These are phyloP conservation scores for Marcusenius ussheri DNA, from an alignment of 2,113 vertebrate genomes.

Conservation along the genomic window DNA sequence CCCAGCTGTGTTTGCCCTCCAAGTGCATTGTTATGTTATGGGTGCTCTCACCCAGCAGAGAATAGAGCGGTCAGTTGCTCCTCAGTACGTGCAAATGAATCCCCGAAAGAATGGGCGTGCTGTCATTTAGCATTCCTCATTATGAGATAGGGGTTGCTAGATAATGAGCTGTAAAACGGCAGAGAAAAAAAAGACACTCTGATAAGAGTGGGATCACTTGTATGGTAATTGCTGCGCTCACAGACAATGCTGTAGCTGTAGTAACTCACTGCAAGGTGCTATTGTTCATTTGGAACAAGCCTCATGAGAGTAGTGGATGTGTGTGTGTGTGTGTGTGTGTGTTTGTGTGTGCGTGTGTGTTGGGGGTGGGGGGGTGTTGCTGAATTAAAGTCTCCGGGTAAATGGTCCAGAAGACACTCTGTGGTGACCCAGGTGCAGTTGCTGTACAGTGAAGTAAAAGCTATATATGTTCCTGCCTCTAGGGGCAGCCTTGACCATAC, in stretches of 20 bases:
- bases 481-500: conserved; percentile 27
- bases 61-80: conserved; percentile 10
- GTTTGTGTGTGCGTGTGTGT: no score
- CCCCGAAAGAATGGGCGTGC: conserved; percentile 42
- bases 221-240: conserved; percentile 32
- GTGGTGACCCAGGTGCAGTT: conserved; percentile 35
- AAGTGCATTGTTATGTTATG: conserved; percentile 56
- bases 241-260: conserved; percentile 38
- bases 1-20: conserved; percentile 64
- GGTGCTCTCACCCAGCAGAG: conserved; percentile 38
- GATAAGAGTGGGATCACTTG: conserved; percentile 47
- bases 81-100: conserved; percentile 49
- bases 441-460: conserved; percentile 18
- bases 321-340: no score
- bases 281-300: conserved; percentile 43
- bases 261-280: conserved; percentile 15
- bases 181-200: neutral
- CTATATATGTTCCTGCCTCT: conserved; percentile 33
- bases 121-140: conserved; percentile 38
- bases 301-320: conserved; percentile 40
- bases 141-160: conserved; percentile 32
- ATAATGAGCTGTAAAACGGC: conserved; percentile 44
- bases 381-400: conserved; percentile 47
- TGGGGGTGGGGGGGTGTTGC: conserved; percentile 6
- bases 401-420: conserved; percentile 54